These are phyloP conservation scores for Caenorhabditis remanei DNA, from an alignment of 1,140 invertebrate genomes.

Conservation along the genomic window DNA sequence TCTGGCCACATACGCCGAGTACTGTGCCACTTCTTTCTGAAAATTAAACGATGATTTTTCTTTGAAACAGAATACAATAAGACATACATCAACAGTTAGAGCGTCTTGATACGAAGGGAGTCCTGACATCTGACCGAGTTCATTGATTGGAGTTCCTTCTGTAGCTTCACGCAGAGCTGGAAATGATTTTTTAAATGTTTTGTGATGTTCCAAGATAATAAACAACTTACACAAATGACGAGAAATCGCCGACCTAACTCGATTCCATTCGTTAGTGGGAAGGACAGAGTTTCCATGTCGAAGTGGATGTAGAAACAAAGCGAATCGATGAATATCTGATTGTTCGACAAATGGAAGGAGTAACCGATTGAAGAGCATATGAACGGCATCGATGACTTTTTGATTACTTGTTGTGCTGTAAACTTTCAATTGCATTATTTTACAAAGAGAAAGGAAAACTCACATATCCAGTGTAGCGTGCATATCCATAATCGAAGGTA, in stretches of 20 bases:
- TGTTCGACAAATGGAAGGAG: slow-evolving; percentile 6
- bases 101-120: neutral
- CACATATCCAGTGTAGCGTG: neutral
- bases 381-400: neutral
- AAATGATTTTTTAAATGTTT: neutral
- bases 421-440: neutral
- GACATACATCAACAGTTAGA: neutral
- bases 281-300: neutral
- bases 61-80: neutral
- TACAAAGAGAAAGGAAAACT: neutral
- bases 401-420: slow-evolving; percentile 23
- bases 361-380: neutral
- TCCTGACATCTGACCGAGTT: neutral
- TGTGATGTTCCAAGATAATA: neutral
- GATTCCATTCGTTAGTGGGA: neutral
- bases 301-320: slow-evolving; percentile 21
- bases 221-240: neutral
- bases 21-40: neutral
- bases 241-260: neutral
- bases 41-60: neutral
- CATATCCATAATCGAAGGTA: neutral
- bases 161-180: slow-evolving; percentile 1
- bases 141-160: neutral
- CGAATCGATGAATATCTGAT: slow-evolving; percentile 31
- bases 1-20: neutral